phyloP scores from a whole-genome alignment of 2,113 vertebrate species.

The Scytalopus superciliaris region DNA sequence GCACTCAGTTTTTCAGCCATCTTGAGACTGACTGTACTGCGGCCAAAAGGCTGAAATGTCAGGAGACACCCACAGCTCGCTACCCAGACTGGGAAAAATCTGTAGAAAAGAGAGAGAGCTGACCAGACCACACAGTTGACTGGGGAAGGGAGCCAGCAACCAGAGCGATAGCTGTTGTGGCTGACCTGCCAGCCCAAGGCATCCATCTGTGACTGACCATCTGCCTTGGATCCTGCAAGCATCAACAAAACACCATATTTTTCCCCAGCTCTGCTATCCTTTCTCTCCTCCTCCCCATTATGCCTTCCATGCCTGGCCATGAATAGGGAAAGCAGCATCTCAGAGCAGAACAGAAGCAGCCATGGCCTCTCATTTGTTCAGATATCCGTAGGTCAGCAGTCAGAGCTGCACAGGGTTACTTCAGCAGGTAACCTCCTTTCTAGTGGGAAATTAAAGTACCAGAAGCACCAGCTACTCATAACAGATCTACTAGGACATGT shows the following conservation, averaged over 20 bases:
- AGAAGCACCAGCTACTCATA: background rate
- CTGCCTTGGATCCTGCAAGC: conserved; percentile 45
- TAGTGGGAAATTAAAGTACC: background rate
- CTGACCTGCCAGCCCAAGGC: conserved; percentile 49
- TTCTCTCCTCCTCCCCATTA: background rate
- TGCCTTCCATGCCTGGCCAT: background rate
- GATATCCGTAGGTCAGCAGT: background rate
- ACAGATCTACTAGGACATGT: background rate
- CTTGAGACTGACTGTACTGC: background rate
- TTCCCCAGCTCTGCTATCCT: background rate
- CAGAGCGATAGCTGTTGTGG: background rate
- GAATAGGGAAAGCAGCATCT: background rate
- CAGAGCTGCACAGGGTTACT: background rate
- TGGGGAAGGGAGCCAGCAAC: conserved; percentile 14
- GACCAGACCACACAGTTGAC: conserved; percentile 20
- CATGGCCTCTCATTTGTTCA: rapidly evolving
- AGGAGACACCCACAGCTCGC: background rate
- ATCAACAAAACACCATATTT: conserved; percentile 29
- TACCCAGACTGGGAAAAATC: background rate
- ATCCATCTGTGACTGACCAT: conserved; percentile 64
- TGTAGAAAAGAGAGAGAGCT: background rate
- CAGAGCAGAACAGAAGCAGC: background rate
- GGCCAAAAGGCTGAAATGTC: background rate
- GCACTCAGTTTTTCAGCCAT: background rate
- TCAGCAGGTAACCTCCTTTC: background rate